These are phyloP conservation scores for Trichogramma pretiosum DNA, from an alignment of 1,140 invertebrate species.

Conservation along the genomic window DNA sequence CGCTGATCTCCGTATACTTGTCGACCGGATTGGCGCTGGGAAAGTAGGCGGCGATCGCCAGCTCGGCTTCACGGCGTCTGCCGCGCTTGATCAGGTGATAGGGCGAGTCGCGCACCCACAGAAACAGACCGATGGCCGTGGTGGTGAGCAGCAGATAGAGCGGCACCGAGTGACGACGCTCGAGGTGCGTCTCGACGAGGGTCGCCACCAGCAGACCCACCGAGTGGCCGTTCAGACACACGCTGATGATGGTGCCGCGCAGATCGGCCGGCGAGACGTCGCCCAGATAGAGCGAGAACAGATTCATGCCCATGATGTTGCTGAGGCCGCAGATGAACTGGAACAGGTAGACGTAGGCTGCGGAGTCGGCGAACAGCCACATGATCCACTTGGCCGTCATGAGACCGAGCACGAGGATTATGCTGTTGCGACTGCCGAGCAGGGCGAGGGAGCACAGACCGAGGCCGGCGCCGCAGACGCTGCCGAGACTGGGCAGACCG, in stretches of 20 bases:
- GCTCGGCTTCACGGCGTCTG: not conserved
- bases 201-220: not conserved
- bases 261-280: not conserved
- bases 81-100: conserved; percentile 1
- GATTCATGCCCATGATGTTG: conserved; percentile 55
- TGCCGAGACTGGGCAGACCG: conserved; percentile 43
- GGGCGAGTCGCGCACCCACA: not conserved
- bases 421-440: conserved; percentile 56
- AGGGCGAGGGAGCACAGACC: conserved; percentile 36
- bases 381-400: conserved; percentile 55
- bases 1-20: not conserved
- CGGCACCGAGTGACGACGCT: conserved; percentile 45
- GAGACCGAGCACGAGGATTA: conserved; percentile 50
- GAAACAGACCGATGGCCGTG: not conserved
- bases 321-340: conserved; percentile 44
- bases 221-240: not conserved
- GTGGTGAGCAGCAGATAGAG: conserved; percentile 1
- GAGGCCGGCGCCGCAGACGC: conserved; percentile 31
- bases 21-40: not conserved
- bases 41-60: conserved; percentile 3
- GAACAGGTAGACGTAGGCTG: conserved; percentile 45
- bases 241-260: not conserved
- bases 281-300: conserved; percentile 29
- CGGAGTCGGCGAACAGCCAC: conserved; percentile 46
- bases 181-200: not conserved